These are phyloP conservation scores for Drosophila colorata DNA, from an alignment of 2,888 invertebrate genomes.

Conservation along the genomic window DNA sequence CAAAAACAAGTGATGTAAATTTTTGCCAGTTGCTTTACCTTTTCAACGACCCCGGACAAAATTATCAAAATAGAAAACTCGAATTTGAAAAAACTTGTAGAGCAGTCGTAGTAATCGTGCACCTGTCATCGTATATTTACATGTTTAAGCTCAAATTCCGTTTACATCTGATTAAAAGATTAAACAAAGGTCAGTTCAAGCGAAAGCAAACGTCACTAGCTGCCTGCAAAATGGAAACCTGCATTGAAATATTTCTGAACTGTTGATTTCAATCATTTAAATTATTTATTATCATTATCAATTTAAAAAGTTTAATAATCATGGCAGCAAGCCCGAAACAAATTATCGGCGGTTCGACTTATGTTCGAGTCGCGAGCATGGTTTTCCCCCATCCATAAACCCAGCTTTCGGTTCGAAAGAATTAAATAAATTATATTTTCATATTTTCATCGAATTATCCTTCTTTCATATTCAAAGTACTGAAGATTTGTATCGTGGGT, in stretches of 20 bases:
- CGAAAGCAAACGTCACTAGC: neutral
- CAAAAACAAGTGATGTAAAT: neutral
- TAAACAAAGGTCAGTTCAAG: neutral
- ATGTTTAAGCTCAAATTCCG: neutral
- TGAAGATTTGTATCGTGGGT: no score
- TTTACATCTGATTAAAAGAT: constrained; percentile 1
- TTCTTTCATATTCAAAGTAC: no score
- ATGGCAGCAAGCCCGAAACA: no score
- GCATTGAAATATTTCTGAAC: neutral
- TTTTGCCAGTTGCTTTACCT: neutral
- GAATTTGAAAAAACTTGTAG: neutral
- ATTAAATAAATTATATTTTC: no score
- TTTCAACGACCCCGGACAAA: constrained; percentile 1
- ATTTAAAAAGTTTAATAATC: no score
- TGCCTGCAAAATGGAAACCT: neutral
- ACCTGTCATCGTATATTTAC: neutral
- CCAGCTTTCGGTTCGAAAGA: no score
- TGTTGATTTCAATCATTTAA: no score
- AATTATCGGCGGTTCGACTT: no score
- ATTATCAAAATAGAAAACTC: neutral
- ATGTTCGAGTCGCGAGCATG: no score
- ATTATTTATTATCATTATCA: no score
- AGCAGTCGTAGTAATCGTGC: constrained; percentile 1
- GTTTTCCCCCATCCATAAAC: no score
- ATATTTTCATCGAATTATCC: no score